A percentile compares a stretch with the other conserved stretches of the same genome.
These are phyloP conservation scores for Drosophila nr. medialis DNA, from an alignment of 2,888 invertebrate genomes.

Conservation along the genomic window DNA sequence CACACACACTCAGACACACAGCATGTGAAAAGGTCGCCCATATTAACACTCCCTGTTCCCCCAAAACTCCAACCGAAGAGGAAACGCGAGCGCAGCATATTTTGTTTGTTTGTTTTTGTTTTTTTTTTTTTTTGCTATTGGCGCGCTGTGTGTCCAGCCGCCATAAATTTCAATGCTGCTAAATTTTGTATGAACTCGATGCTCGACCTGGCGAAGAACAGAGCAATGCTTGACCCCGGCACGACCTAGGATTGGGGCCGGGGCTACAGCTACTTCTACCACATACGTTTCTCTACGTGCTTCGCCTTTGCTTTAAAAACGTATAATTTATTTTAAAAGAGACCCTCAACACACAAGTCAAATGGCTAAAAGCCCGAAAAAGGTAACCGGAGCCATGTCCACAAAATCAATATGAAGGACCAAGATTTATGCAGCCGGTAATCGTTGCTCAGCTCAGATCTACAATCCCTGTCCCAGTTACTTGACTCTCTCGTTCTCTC, in stretches of 20 bases:
- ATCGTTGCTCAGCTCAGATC: constrained; percentile 69
- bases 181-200: constrained; percentile 72
- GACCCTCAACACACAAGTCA: constrained; percentile 59
- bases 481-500: not conserved
- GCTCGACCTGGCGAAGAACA: constrained; percentile 8
- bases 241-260: constrained; percentile 16
- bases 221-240: constrained; percentile 35
- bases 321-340: constrained; percentile 78
- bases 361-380: constrained; percentile 30
- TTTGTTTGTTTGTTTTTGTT: constrained; percentile 10
- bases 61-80: not conserved
- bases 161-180: constrained; percentile 79
- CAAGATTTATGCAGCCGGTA: constrained; percentile 76
- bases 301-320: constrained; percentile 74
- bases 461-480: constrained; percentile 20
- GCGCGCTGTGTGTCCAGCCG: constrained; percentile 71
- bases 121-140: constrained; percentile 52
- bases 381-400: constrained; percentile 24
- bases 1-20: constrained; percentile 15
- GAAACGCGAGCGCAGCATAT: constrained; percentile 63
- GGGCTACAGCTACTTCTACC: constrained; percentile 1
- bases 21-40: constrained; percentile 51
- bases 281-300: constrained; percentile 48
- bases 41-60: constrained; percentile 62
- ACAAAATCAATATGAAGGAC: constrained; percentile 70